These are phyloP conservation scores for Holacanthus passer DNA, from an alignment of 2,113 vertebrate species.

Conservation along the genomic window DNA sequence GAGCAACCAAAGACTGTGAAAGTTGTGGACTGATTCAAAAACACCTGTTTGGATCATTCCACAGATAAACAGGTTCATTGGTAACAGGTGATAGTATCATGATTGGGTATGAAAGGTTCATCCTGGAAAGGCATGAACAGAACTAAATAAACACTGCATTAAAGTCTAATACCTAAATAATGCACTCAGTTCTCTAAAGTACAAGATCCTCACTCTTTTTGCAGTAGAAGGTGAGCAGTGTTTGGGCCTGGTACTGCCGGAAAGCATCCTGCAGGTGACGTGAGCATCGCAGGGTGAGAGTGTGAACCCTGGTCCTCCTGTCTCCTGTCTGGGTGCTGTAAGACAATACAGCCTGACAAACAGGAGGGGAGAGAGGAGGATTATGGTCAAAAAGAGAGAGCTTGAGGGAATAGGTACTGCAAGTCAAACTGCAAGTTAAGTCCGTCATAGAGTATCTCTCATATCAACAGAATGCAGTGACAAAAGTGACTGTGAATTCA, in stretches of 20 bases:
- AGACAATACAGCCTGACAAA: constrained; percentile 74
- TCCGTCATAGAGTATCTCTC: neutral
- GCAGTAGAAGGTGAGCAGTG: constrained; percentile 85
- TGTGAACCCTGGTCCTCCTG: constrained; percentile 81
- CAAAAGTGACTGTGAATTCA: neutral
- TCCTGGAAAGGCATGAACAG: too few species aligned
- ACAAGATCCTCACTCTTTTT: constrained; percentile 79
- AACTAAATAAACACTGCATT: neutral
- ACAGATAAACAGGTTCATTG: too few species aligned
- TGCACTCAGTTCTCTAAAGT: neutral
- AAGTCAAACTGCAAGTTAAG: neutral
- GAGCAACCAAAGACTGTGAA: too few species aligned
- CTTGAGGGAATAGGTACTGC: too few species aligned
- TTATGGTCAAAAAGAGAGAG: neutral
- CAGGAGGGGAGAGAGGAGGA: neutral
- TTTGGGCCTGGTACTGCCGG: constrained; percentile 84
- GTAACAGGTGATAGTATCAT: too few species aligned
- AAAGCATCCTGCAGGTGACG: constrained; percentile 82
- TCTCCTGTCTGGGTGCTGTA: constrained; percentile 78
- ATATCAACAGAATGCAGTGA: neutral
- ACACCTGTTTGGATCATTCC: too few species aligned
- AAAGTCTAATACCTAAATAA: neutral
- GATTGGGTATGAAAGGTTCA: too few species aligned
- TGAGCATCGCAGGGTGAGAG: constrained; percentile 78
- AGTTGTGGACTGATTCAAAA: too few species aligned